Evolutionary conservation across 2,113 vertebrate species (phyloP).

Genomic region (Pteruthius melanotis): DNA sequence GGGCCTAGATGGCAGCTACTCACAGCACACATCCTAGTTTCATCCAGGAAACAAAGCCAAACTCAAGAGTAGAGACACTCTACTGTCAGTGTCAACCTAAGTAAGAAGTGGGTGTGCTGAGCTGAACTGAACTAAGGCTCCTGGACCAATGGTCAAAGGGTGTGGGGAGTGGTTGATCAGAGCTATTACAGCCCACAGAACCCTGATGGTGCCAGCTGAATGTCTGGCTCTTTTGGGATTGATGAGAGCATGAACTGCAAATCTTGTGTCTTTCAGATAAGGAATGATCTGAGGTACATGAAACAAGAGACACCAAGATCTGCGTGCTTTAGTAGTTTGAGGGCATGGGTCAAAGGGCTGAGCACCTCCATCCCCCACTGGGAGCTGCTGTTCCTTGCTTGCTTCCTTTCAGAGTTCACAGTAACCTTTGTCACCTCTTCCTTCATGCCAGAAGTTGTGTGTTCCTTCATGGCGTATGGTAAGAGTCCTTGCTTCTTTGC

Average conservation of each 20-base stretch:
- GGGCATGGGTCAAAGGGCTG: not conserved
- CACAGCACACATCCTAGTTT: not conserved
- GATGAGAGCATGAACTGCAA: not conserved
- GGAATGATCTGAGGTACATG: not conserved
- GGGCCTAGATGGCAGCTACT: not conserved
- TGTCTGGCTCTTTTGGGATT: not conserved
- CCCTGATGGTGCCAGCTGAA: not conserved
- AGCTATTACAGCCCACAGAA: not conserved
- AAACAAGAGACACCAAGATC: not conserved
- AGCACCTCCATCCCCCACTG: not conserved
- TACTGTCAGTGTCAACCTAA: too few species aligned
- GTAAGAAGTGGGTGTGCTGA: rapidly evolving
- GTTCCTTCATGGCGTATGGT: not conserved
- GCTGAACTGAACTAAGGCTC: not conserved
- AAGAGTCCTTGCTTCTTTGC: not conserved
- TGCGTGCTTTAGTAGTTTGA: not conserved
- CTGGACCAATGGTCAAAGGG: not conserved
- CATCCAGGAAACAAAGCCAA: not conserved
- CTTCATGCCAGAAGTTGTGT: not conserved
- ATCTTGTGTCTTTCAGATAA: not conserved
- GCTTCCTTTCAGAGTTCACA: not conserved
- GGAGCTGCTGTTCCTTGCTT: not conserved
- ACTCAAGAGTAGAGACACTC: rapidly evolving
- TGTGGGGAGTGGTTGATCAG: not conserved
- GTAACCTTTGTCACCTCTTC: not conserved